phyloP scores from a whole-genome alignment of 2,888 invertebrate genomes.

The Caenorhabditis becei region DNA sequence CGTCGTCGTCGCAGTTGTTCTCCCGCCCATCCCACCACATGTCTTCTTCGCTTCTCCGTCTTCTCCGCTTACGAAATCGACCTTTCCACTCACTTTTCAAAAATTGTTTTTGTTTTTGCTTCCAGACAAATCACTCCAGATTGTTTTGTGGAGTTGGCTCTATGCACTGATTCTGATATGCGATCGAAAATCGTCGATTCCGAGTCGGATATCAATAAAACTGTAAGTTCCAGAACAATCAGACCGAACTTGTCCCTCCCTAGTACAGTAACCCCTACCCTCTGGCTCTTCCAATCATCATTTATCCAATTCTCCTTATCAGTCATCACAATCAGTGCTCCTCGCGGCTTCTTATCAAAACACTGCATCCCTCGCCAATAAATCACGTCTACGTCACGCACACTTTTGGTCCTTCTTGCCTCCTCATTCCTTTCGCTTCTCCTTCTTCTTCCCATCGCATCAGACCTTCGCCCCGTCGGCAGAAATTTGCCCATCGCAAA shows the following conservation, averaged over 20 bases:
- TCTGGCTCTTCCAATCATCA: not conserved
- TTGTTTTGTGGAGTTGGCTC: not conserved
- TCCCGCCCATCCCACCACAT: constrained; percentile 26
- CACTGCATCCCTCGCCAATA: constrained; percentile 27
- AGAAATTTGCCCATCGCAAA: constrained; percentile 36
- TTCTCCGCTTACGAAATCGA: constrained; percentile 37
- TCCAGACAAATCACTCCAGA: constrained; percentile 17
- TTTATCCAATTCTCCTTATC: not conserved
- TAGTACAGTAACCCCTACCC: not conserved
- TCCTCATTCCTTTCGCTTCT: constrained; percentile 10
- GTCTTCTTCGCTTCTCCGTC: not conserved
- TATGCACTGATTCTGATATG: constrained; percentile 38
- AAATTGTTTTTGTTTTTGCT: constrained; percentile 15
- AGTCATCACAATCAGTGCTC: constrained; percentile 13
- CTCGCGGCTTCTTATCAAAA: constrained; percentile 18
- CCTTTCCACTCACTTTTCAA: constrained; percentile 20
- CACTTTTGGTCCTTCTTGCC: constrained; percentile 5
- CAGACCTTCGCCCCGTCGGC: constrained; percentile 11
- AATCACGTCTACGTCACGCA: constrained; percentile 48
- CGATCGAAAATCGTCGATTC: constrained; percentile 57
- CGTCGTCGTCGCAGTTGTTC: constrained; percentile 39
- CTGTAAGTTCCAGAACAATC: constrained; percentile 22
- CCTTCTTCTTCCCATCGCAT: not conserved
- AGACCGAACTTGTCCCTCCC: too few relatives aligned
- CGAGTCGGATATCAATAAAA: constrained; percentile 45